Evolutionary conservation across 2,797 vertebrate genomes (phyloP), one percentile per base, ranked within the genome.

Genomic region (Passerculus sandwichensis): DNA sequence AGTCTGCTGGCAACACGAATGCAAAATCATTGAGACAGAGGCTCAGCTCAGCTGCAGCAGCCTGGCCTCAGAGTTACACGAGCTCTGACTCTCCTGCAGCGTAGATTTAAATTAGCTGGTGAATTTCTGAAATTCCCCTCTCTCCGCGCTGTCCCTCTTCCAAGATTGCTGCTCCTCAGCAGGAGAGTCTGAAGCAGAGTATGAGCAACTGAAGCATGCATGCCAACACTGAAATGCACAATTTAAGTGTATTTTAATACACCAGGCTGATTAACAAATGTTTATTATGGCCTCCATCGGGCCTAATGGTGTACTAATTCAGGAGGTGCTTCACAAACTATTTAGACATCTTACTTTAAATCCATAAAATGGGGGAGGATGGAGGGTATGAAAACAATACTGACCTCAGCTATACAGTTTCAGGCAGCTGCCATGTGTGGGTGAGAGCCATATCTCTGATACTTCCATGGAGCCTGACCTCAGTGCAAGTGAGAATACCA

Each of bases 401-500:
- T 84, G 88, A 90, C 91, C 71, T 75, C 89, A 66, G 67, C 13
- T 96, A 84, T 94, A 86, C 3, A 53, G 71, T 96, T 96, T 95
- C 93, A 91, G 71, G 83, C 96, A 95, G 93, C 91, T 95, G 95
- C 80, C 70, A 19, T 26, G 88, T 70, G 96, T 95, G 93, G 95
- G 94, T 86, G 91, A 86, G n/a, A 84, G 56, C 23, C 20, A 3
- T 26, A 69, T 72, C 89, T 67, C 78, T 9, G 4, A 88, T 89
- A 78, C 69, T 82, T 62, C 44, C 53, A 36, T 23, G 40, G 19
- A 86, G 40, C 38, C 60, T 91, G 85, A 89, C 38, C 44, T 88
- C 50, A 42, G 45, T 26, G 18, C 36, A 73, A 94, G 66, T 57
- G 65, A 84, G 47, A 93, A 88, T 73, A 79, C 80, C 67, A 82